phyloP scores from a whole-genome alignment of 2,797 vertebrate genomes.

The Catamblyrhynchus diadema region DNA sequence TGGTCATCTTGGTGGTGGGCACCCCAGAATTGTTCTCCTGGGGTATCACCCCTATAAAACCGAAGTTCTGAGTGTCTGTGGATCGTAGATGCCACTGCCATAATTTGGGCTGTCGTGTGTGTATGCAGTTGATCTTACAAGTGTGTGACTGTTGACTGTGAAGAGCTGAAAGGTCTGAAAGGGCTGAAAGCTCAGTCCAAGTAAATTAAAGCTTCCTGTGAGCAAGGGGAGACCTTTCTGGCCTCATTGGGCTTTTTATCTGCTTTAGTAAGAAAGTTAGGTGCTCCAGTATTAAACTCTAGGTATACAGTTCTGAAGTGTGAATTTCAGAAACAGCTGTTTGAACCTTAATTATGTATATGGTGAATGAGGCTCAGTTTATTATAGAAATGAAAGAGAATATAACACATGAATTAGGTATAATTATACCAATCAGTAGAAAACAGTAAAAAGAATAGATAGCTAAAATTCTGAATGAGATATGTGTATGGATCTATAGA shows the following conservation, averaged over 20 bases:
- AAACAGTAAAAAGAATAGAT: neutral
- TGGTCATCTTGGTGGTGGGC: rapidly evolving
- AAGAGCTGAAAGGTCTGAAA: neutral
- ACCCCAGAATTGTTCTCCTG: neutral
- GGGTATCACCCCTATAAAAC: neutral
- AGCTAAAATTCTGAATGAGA: neutral
- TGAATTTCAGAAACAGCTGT: neutral
- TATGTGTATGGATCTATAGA: neutral
- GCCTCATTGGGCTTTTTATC: neutral
- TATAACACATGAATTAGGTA: neutral
- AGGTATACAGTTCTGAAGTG: neutral
- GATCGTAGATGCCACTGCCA: rapidly evolving
- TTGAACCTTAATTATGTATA: neutral
- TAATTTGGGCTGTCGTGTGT: neutral
- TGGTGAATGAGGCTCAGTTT: neutral
- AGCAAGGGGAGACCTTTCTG: neutral
- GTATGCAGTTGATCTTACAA: neutral
- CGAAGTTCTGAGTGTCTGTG: rapidly evolving
- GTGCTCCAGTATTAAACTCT: neutral
- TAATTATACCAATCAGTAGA: neutral
- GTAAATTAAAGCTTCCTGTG: neutral
- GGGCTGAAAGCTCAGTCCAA: neutral
- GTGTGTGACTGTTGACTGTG: neutral
- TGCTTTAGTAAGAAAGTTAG: neutral
- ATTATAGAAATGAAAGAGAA: neutral